Evolutionary conservation across 2,113 vertebrate species (phyloP).

Genomic region (Saimiri boliviensis): DNA sequence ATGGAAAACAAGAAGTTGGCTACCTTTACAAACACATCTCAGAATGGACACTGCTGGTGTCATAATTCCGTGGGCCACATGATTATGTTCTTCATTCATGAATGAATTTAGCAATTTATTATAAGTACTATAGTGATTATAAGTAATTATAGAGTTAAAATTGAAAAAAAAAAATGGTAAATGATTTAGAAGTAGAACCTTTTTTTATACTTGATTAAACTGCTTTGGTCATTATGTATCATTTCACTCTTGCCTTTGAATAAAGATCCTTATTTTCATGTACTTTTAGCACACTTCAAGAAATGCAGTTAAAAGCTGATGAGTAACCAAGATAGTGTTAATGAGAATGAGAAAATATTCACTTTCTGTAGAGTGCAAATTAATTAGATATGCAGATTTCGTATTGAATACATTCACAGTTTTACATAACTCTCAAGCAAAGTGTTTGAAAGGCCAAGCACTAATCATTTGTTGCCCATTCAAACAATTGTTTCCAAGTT

Average conservation of each 20-base stretch:
- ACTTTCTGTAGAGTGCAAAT: constrained; percentile 24
- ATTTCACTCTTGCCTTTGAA: constrained; percentile 45
- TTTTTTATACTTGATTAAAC: constrained; percentile 37
- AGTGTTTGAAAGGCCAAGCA: neutral
- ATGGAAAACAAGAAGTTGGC: neutral
- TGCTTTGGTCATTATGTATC: constrained; percentile 53
- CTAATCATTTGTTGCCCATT: constrained; percentile 3
- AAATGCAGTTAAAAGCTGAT: constrained; percentile 62
- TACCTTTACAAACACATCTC: neutral
- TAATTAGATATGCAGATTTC: constrained; percentile 15
- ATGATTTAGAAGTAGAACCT: constrained; percentile 37
- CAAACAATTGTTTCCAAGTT: neutral
- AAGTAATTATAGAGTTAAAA: constrained; percentile 24
- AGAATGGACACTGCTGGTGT: neutral
- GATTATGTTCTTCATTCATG: constrained; percentile 13
- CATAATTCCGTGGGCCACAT: neutral
- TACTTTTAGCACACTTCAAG: constrained; percentile 50
- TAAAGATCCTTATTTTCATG: constrained; percentile 51
- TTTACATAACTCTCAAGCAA: constrained; percentile 36
- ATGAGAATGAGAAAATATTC: constrained; percentile 18
- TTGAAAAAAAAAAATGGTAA: neutral
- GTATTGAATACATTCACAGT: constrained; percentile 25
- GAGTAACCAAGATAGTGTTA: neutral
- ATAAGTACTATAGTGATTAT: constrained; percentile 6
- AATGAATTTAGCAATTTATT: constrained; percentile 12